These are phyloP conservation scores for Branchipolynoe longqiensis DNA, from an alignment of 2,888 invertebrate genomes.

Conservation along the genomic window DNA sequence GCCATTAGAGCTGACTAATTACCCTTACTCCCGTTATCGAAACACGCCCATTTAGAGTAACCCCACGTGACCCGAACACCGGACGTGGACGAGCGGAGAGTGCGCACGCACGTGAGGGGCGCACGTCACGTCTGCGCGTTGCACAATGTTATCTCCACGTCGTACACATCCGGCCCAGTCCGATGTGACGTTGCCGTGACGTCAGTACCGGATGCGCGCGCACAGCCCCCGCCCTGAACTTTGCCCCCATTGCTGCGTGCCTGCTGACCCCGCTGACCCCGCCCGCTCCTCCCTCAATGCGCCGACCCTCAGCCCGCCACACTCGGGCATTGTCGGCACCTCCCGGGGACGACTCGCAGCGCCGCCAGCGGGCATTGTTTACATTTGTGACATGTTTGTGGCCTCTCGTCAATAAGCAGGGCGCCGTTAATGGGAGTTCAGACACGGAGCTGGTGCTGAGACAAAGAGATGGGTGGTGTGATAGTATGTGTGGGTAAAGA, in stretches of 20 bases:
- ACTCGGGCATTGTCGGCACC: too few species aligned
- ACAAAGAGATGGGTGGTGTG: too few species aligned
- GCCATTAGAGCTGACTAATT: constrained; percentile 25
- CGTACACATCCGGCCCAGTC: not conserved
- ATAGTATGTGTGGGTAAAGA: too few species aligned
- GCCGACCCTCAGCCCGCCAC: not conserved
- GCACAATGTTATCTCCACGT: constrained; percentile 27
- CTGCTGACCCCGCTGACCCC: not conserved
- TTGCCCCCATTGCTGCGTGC: not conserved
- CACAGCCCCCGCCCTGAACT: not conserved
- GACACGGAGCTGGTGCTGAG: too few species aligned
- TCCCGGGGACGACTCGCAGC: too few species aligned
- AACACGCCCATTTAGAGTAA: constrained; percentile 11
- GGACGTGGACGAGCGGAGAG: not conserved
- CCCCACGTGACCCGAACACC: not conserved
- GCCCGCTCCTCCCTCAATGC: not conserved
- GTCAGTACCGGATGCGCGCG: constrained; percentile 16
- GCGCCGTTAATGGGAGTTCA: too few species aligned
- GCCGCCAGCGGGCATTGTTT: constrained; percentile 21
- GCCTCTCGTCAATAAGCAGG: too few species aligned
- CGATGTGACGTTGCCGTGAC: constrained; percentile 29
- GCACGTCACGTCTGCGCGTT: not conserved
- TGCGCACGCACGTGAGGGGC: not conserved
- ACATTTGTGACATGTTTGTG: constrained; percentile 26
- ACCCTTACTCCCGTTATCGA: not conserved